A percentile compares a stretch with the other conserved stretches of the same genome.
These are phyloP conservation scores for Petromus typicus DNA, from an alignment of 2,113 vertebrate genomes.

Conservation along the genomic window DNA sequence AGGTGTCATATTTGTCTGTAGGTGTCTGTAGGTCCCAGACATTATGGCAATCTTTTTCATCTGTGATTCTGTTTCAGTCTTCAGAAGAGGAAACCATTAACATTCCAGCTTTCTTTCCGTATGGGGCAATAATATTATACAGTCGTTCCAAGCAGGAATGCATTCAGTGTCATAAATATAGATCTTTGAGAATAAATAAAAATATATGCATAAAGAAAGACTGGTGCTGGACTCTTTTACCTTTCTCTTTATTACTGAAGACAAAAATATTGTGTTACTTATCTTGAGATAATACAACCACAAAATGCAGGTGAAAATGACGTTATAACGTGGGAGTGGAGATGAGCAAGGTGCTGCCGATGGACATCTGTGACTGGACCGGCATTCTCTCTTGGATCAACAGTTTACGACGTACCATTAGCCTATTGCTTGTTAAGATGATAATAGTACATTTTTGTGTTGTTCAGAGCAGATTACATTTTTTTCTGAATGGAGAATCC, in stretches of 20 bases:
- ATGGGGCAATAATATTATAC: background rate
- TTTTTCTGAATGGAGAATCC: background rate
- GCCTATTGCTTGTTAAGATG: background rate
- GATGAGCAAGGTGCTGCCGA: background rate
- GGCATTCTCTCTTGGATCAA: background rate
- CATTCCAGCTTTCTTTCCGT: background rate
- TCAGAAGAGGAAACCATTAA: background rate
- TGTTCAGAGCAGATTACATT: background rate
- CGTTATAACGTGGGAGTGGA: background rate
- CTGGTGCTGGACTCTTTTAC: background rate
- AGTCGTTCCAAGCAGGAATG: background rate
- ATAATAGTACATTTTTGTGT: background rate
- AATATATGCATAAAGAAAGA: background rate
- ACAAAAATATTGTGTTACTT: background rate
- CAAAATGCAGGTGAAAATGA: background rate
- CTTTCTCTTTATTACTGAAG: background rate
- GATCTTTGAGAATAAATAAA: background rate
- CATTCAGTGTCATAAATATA: background rate
- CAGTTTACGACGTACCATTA: background rate
- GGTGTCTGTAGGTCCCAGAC: too few relatives aligned
- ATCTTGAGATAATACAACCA: background rate
- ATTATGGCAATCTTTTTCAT: background rate
- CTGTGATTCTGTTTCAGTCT: background rate
- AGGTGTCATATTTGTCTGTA: background rate
- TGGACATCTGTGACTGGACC: background rate